Evolutionary conservation across 2,797 vertebrate genomes (phyloP), one percentile per base, ranked within the genome.

Genomic region (Xerus rutilus): DNA sequence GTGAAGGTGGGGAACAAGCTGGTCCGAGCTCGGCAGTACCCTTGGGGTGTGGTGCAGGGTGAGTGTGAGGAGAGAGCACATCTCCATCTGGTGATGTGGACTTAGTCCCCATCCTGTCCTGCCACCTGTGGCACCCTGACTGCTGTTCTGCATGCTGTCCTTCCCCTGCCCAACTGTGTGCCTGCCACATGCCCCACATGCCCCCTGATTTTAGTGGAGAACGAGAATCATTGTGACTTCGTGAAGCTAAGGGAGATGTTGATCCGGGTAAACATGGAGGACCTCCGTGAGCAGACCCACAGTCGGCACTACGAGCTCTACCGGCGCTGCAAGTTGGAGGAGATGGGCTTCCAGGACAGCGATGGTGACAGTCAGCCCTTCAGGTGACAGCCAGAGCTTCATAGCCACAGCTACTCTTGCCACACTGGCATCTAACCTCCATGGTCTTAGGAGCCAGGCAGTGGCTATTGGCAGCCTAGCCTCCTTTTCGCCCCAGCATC

Each of bases 41-140:
- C 99, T 0, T 99, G 99, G 99, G 99, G 99, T 52, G 99, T 99
- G 32, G 99, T 99, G 95, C 99, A 99, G 99, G 99, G 99, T 99
- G 98, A 99, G 99, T 98, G 91, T 39, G 13, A 59, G 0, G 2
- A 20, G 30, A n/a, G 32, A 5, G 47, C 13, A 0, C 59, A 3
- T 35, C 69, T 65, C 64, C 39, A 10, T 7, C 21, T 7, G 67
- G 39, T 32, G 13, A 25, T 72, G 30, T 6, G 5, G 6, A 7
- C 77, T 35, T 15, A 14, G 28, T 20, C 59, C 70, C 70, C 54
- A 11, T 3, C 43, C 62, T 72, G 72, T 43, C 78, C 83, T 77
- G 79, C 86, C 72, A 28, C 77, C 64, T 30, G 23, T 21, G 45
- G 88, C 32, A 15, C 76, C 35, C 83, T n/a, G 39, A 8, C 47